Evolutionary conservation across 1,140 invertebrate genomes (phyloP).

Genomic region (Caenorhabditis briggsae): DNA sequence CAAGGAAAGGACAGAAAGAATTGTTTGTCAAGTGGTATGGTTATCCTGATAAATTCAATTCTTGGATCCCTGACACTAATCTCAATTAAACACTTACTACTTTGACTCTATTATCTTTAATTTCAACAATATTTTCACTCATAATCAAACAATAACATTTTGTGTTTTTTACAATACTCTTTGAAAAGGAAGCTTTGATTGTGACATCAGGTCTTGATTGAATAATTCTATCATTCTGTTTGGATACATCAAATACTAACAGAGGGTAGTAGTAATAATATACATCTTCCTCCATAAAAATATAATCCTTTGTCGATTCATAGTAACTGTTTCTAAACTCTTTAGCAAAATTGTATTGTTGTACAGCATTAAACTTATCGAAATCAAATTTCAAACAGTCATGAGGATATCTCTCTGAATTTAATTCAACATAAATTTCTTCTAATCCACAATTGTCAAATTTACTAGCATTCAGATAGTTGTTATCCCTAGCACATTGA

Average conservation of each 20-base stretch:
- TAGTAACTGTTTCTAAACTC: slow-evolving; percentile 68
- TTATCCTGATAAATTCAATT: slow-evolving; percentile 57
- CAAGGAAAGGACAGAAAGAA: slow-evolving; percentile 40
- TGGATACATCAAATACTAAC: slow-evolving; percentile 66
- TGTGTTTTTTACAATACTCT: slow-evolving; percentile 57
- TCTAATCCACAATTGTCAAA: slow-evolving; percentile 68
- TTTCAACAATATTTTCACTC: slow-evolving; percentile 65
- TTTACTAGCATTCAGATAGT: slow-evolving; percentile 65
- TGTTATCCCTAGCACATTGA: slow-evolving; percentile 64
- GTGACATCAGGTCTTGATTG: slow-evolving; percentile 63
- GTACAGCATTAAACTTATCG: slow-evolving; percentile 63
- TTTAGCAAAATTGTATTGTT: slow-evolving; percentile 68
- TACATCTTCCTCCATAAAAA: slow-evolving; percentile 67
- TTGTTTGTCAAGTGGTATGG: slow-evolving; percentile 58
- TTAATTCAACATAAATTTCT: slow-evolving; percentile 66
- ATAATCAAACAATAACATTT: slow-evolving; percentile 65
- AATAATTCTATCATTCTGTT: slow-evolving; percentile 68
- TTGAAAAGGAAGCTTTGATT: slow-evolving; percentile 64
- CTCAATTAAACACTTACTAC: slow-evolving; percentile 31
- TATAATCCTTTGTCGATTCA: slow-evolving; percentile 63
- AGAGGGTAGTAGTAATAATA: slow-evolving; percentile 66
- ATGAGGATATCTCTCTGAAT: slow-evolving; percentile 67
- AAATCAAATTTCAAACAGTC: slow-evolving; percentile 69
- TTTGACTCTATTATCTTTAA: slow-evolving; percentile 63
- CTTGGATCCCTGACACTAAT: neutral